These are phyloP conservation scores for Barnardius zonarius DNA, from an alignment of 2,113 vertebrate genomes.

Conservation along the genomic window DNA sequence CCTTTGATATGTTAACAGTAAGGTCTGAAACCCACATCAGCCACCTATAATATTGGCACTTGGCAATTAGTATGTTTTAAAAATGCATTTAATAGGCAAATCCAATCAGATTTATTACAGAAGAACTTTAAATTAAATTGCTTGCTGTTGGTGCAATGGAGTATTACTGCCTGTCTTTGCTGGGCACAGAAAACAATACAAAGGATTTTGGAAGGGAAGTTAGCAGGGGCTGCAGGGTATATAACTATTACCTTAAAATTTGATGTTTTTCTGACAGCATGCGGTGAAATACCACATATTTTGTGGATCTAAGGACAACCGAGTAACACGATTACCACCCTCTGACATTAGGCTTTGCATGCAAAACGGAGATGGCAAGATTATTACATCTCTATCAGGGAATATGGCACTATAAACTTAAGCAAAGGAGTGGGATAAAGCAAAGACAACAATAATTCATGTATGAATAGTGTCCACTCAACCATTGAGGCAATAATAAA, in stretches of 20 bases:
- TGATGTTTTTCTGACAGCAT: neutral
- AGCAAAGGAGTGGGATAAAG: neutral
- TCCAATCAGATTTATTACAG: neutral
- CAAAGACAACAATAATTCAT: constrained; percentile 69
- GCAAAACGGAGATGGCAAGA: neutral
- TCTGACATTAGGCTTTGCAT: neutral
- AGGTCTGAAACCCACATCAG: rapidly evolving
- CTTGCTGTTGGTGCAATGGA: neutral
- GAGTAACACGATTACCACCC: neutral
- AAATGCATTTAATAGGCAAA: neutral
- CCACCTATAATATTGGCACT: neutral
- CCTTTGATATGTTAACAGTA: neutral
- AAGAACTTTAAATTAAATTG: neutral
- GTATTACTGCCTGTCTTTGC: neutral
- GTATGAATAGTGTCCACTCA: constrained; percentile 63
- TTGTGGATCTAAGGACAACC: neutral
- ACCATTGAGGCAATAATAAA: constrained; percentile 74
- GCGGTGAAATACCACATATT: neutral
- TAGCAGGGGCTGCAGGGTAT: neutral
- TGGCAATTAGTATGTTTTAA: neutral
- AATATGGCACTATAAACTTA: neutral
- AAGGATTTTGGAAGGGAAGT: neutral
- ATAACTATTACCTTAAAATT: neutral
- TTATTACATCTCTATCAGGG: neutral
- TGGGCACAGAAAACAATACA: neutral